Conservation (phyloP, 1,140 invertebrate genomes). For the Temnothorax curvispinosus region DNA sequence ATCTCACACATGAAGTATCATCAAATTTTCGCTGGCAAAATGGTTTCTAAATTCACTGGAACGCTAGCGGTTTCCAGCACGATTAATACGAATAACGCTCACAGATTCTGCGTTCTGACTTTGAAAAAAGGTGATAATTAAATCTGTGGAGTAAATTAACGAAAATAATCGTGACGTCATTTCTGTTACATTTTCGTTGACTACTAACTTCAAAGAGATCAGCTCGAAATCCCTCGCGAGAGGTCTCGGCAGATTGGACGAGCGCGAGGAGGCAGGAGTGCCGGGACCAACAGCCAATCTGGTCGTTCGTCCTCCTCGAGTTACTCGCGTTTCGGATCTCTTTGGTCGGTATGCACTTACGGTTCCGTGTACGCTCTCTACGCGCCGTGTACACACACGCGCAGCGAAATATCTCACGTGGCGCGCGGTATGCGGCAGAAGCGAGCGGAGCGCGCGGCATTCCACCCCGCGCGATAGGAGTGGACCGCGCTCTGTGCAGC, state of each 20-base stretch:
- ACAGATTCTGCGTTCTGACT: neutral
- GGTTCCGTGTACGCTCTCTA: neutral
- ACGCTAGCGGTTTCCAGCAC: neutral
- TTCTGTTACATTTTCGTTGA: neutral
- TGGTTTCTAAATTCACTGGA: no score
- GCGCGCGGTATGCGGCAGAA: constrained; percentile 70
- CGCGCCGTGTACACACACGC: constrained; percentile 1
- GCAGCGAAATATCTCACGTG: constrained; percentile 58
- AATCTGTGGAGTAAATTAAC: neutral
- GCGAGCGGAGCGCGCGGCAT: constrained; percentile 56
- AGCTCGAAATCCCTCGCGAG: neutral
- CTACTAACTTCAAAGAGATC: neutral
- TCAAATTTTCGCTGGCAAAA: neutral
- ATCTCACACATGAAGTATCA: neutral
- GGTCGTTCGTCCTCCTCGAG: constrained; percentile 20
- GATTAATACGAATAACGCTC: neutral
- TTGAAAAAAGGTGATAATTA: neutral
- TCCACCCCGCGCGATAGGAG: constrained; percentile 78
- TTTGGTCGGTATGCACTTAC: neutral
- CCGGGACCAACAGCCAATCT: neutral
- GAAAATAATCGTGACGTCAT: neutral
- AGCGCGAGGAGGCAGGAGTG: neutral
- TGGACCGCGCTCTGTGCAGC: constrained; percentile 70
- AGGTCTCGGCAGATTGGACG: constrained; percentile 1
- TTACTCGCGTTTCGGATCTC: constrained; percentile 41